Evolutionary conservation across 1,140 invertebrate species (phyloP).

Genomic region (Tetragnatha versicolor): DNA sequence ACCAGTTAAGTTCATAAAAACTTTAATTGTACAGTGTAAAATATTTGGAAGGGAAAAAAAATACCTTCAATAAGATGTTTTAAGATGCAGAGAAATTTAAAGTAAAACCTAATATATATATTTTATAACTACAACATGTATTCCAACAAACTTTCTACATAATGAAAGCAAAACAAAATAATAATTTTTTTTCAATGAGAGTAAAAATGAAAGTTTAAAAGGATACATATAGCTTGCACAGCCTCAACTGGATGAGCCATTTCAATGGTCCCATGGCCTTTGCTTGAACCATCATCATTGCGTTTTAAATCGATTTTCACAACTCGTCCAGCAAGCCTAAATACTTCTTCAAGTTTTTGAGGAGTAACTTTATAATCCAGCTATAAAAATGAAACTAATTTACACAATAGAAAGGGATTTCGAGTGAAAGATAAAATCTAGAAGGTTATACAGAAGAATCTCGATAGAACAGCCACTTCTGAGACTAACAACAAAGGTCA

Average conservation of each 20-base stretch:
- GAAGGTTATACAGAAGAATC: too few relatives aligned
- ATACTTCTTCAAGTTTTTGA: constrained; percentile 94
- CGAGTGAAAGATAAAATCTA: too few relatives aligned
- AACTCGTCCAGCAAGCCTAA: constrained; percentile 93
- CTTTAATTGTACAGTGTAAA: background rate
- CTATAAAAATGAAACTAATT: constrained; percentile 67
- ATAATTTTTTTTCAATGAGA: too few relatives aligned
- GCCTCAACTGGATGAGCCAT: constrained; percentile 98
- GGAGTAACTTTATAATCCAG: constrained; percentile 95
- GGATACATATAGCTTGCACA: constrained; percentile 89
- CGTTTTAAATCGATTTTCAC: constrained; percentile 85
- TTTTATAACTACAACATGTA: too few relatives aligned
- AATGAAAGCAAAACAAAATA: too few relatives aligned
- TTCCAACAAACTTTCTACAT: too few relatives aligned
- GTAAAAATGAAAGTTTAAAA: constrained; percentile 42
- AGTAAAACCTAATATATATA: too few relatives aligned
- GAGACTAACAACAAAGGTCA: too few relatives aligned
- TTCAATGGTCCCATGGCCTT: constrained; percentile 94
- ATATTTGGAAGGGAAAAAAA: background rate
- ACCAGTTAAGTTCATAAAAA: background rate
- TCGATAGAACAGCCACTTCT: too few relatives aligned
- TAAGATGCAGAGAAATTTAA: background rate
- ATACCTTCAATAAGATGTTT: background rate
- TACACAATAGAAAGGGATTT: too few relatives aligned
- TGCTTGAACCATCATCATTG: constrained; percentile 94